A percentile compares a stretch with the other conserved stretches of the same genome.
These are phyloP conservation scores for Baronia brevicornis DNA, from an alignment of 2,888 invertebrate species.

Conservation along the genomic window DNA sequence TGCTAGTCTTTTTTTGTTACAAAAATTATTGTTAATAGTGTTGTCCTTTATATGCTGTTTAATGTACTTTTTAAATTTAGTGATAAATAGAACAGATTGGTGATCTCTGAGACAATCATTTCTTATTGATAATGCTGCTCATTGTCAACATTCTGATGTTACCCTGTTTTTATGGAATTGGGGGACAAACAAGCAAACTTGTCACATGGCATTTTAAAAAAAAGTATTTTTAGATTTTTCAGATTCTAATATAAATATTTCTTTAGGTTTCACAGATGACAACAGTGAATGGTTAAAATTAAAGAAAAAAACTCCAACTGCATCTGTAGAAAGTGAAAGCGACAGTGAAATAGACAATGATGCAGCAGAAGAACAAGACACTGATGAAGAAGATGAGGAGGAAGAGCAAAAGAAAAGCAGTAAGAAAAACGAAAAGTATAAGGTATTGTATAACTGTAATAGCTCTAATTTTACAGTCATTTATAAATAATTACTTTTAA, in stretches of 20 bases:
- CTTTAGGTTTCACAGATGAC: conserved; percentile 80
- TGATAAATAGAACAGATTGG: no score
- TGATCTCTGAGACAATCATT: no score
- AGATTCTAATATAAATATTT: not conserved
- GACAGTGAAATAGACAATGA: conserved; percentile 37
- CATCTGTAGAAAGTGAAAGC: conserved; percentile 34
- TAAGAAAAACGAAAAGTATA: conserved; percentile 48
- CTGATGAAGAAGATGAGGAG: conserved; percentile 30
- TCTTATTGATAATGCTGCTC: no score
- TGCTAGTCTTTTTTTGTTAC: no score
- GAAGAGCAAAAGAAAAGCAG: conserved; percentile 27
- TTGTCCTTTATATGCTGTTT: no score
- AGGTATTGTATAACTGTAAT: conserved; percentile 30
- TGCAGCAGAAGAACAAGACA: conserved; percentile 35
- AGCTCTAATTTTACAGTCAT: not conserved
- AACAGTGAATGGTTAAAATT: conserved; percentile 83
- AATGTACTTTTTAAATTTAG: no score
- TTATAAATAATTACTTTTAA: conserved; percentile 8
- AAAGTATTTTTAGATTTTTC: conserved; percentile 2
- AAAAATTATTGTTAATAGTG: no score
- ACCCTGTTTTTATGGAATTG: no score
- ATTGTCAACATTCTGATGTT: no score
- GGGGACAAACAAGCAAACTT: no score
- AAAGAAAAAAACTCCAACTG: conserved; percentile 61
- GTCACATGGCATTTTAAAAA: not conserved